Percentiles rank a stretch among this genome's conserved stretches.
phyloP scores from a whole-genome alignment of 2,113 vertebrate species.

The Candoia aspera region DNA sequence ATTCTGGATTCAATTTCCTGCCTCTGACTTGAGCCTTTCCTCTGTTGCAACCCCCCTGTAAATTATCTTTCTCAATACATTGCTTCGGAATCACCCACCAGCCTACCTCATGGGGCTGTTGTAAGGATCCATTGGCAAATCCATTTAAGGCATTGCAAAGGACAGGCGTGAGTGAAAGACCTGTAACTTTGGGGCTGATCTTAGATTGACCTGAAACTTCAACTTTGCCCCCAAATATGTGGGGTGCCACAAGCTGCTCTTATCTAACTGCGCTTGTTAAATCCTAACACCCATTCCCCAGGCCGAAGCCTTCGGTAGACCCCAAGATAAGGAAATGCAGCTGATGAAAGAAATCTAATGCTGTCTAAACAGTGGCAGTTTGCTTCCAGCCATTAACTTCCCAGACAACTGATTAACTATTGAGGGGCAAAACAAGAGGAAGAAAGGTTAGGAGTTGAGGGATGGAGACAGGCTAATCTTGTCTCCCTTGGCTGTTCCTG shows the following conservation, averaged over 20 bases:
- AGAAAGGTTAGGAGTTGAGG: neutral
- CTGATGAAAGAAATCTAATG: constrained; percentile 29
- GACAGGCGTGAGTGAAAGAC: neutral
- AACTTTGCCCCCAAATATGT: neutral
- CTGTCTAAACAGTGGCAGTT: constrained; percentile 20
- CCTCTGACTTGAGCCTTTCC: no score
- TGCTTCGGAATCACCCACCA: no score
- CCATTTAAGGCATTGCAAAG: neutral
- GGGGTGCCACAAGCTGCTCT: fast-evolving
- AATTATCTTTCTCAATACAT: no score
- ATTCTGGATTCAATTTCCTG: no score
- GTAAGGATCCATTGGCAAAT: no score
- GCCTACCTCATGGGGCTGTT: neutral
- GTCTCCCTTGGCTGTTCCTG: fast-evolving
- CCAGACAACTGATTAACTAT: neutral
- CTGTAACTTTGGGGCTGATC: neutral
- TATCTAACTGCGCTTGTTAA: constrained; percentile 23
- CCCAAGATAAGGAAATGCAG: constrained; percentile 36
- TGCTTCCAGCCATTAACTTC: constrained; percentile 15
- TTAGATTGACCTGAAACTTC: neutral
- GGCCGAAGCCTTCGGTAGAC: constrained; percentile 15
- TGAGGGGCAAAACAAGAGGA: neutral
- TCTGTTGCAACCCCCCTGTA: no score
- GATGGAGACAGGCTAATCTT: fast-evolving
- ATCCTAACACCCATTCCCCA: constrained; percentile 14